Conservation (phyloP, 2,888 invertebrate genomes). For the Phortica okadai region DNA sequence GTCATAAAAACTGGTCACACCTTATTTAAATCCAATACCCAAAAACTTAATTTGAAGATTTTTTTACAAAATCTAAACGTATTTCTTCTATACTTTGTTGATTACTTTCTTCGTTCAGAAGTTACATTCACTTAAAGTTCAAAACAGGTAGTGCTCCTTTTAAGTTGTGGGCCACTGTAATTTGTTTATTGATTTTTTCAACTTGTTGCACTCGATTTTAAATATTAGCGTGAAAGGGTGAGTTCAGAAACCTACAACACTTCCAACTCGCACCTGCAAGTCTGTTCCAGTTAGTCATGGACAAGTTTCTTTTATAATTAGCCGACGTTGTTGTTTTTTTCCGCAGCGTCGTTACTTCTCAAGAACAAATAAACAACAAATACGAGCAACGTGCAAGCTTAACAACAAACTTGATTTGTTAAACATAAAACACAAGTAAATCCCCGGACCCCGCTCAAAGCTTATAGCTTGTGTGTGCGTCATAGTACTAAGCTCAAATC, state of each 20-base stretch:
- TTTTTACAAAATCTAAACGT: too few species aligned
- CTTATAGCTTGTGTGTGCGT: conserved; percentile 2
- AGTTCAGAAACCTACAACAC: not conserved
- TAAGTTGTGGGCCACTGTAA: too few species aligned
- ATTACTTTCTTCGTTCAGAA: too few species aligned
- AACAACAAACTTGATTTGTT: conserved; percentile 9
- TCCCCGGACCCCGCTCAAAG: conserved; percentile 2
- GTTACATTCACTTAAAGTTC: too few species aligned
- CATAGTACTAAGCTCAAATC: conserved; percentile 9
- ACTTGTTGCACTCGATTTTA: conserved; percentile 15
- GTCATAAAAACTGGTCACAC: too few species aligned
- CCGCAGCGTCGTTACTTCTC: conserved; percentile 12
- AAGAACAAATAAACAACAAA: conserved; percentile 6
- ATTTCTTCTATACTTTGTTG: too few species aligned
- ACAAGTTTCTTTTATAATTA: conserved; percentile 22
- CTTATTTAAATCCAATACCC: too few species aligned
- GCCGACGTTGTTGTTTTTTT: not conserved
- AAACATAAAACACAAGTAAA: not conserved
- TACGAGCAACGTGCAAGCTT: not conserved
- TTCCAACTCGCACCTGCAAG: not conserved
- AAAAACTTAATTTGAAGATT: too few species aligned
- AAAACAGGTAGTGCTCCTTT: not conserved
- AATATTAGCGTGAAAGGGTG: not conserved
- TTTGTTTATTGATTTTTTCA: conserved; percentile 17
- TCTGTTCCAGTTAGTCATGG: conserved; percentile 16